Conservation (phyloP, 1,140 invertebrate species). For the Leucophenga varia region DNA sequence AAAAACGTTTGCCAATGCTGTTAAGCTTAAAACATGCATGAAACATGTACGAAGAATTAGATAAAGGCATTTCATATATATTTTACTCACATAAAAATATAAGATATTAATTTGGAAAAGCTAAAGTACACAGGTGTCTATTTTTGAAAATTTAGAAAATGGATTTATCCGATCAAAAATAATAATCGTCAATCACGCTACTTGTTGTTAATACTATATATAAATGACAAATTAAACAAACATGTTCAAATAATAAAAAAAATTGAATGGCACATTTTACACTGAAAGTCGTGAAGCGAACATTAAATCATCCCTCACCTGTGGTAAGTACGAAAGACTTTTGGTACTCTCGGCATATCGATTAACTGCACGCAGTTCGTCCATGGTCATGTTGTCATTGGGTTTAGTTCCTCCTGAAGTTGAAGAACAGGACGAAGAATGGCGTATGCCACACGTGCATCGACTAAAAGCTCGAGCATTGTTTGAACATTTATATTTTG, state of each 20-base stretch:
- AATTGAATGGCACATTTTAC: conserved; percentile 34
- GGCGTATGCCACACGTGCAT: conserved; percentile 49
- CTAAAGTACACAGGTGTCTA: conserved; percentile 1
- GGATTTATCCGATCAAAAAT: conserved; percentile 18
- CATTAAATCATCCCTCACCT: conserved; percentile 66
- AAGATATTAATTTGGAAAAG: conserved; percentile 7
- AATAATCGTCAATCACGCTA: conserved; percentile 3
- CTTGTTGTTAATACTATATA: conserved; percentile 5
- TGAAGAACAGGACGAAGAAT: conserved; percentile 66
- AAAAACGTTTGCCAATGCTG: too few relatives aligned
- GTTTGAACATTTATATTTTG: conserved; percentile 29
- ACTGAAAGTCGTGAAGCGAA: conserved; percentile 51
- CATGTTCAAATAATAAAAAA: too few relatives aligned
- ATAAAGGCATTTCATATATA: too few relatives aligned
- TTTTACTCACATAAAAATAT: too few relatives aligned
- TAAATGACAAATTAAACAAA: conserved; percentile 1
- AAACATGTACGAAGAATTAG: too few relatives aligned
- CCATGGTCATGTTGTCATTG: conserved; percentile 71
- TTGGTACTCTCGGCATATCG: conserved; percentile 90
- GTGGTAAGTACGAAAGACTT: conserved; percentile 85
- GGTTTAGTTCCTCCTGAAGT: conserved; percentile 63
- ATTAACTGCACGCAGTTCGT: conserved; percentile 81
- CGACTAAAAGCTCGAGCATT: conserved; percentile 46
- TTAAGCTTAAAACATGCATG: too few relatives aligned
- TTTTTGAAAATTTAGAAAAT: conserved; percentile 40